Conservation (phyloP, 37 sponge, comb jelly and placozoan genomes). For the Dysidea cf. avara region DNA sequence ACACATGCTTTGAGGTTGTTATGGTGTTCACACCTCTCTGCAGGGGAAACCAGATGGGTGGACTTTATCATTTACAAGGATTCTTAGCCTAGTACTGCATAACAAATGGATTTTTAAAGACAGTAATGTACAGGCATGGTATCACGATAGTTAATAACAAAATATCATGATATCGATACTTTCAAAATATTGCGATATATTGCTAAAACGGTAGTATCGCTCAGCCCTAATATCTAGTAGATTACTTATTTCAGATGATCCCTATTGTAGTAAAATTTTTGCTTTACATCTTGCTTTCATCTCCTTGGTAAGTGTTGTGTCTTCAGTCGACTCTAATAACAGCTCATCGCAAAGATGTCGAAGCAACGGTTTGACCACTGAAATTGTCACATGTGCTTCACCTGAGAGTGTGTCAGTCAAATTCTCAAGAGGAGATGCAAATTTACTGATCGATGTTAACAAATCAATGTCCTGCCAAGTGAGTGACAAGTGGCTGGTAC, state of each 20-base stretch:
- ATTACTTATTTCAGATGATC: neutral
- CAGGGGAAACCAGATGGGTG: too few species aligned
- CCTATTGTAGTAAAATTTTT: neutral
- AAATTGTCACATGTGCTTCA: neutral
- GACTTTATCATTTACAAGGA: too few species aligned
- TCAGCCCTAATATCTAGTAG: too few species aligned
- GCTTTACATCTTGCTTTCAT: neutral
- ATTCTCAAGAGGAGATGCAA: neutral
- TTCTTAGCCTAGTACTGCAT: too few species aligned
- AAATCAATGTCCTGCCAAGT: slow-evolving; percentile 5
- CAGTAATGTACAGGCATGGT: too few species aligned
- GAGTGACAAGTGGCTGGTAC: neutral
- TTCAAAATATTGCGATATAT: too few species aligned
- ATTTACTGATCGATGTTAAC: neutral
- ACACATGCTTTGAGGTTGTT: too few species aligned
- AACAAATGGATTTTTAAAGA: too few species aligned
- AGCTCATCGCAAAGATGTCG: neutral
- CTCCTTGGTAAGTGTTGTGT: neutral
- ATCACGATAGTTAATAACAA: too few species aligned
- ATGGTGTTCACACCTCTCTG: too few species aligned
- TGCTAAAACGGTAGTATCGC: too few species aligned
- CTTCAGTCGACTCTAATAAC: neutral
- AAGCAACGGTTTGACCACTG: neutral
- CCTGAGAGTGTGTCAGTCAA: neutral
- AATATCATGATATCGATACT: too few species aligned